phyloP scores from a whole-genome alignment of 2,888 invertebrate species.

The Hirtodrosophila cameraria region DNA sequence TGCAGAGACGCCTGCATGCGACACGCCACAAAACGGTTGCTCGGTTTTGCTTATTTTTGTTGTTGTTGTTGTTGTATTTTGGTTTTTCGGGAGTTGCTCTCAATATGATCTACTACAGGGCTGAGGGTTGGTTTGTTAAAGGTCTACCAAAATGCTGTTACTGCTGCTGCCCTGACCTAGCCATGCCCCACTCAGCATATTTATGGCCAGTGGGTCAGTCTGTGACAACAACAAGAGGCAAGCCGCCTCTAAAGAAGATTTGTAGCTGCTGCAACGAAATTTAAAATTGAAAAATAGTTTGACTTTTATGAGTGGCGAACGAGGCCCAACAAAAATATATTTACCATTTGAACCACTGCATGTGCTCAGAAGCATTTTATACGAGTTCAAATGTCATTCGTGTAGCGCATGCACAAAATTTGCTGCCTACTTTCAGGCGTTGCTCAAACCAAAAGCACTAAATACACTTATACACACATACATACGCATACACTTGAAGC shows the following conservation, averaged over 20 bases:
- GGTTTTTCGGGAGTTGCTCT: conserved; percentile 42
- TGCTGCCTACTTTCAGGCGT: conserved; percentile 50
- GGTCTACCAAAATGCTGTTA: conserved; percentile 38
- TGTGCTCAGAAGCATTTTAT: conserved; percentile 34
- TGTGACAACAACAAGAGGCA: conserved; percentile 47
- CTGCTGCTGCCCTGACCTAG: conserved; percentile 32
- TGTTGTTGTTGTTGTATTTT: conserved; percentile 18
- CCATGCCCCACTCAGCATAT: conserved; percentile 71
- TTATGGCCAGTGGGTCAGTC: conserved; percentile 76
- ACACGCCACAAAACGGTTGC: conserved; percentile 66
- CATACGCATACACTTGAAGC: conserved; percentile 1
- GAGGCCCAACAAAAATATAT: conserved; percentile 11
- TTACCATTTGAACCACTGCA: conserved; percentile 22
- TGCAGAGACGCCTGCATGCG: conserved; percentile 43
- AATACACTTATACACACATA: conserved; percentile 1
- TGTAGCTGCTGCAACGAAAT: conserved; percentile 73
- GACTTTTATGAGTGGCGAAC: conserved; percentile 74
- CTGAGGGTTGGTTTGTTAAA: not conserved
- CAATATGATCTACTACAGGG: conserved; percentile 57
- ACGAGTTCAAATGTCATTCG: conserved; percentile 22
- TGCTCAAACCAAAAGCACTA: not conserved
- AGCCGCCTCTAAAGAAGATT: conserved; percentile 66
- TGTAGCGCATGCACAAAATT: conserved; percentile 35
- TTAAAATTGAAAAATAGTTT: conserved; percentile 80
- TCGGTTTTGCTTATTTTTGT: conserved; percentile 12